Evolutionary conservation across 1,140 invertebrate genomes (phyloP).

Genomic region (Drosophila rhopaloa): DNA sequence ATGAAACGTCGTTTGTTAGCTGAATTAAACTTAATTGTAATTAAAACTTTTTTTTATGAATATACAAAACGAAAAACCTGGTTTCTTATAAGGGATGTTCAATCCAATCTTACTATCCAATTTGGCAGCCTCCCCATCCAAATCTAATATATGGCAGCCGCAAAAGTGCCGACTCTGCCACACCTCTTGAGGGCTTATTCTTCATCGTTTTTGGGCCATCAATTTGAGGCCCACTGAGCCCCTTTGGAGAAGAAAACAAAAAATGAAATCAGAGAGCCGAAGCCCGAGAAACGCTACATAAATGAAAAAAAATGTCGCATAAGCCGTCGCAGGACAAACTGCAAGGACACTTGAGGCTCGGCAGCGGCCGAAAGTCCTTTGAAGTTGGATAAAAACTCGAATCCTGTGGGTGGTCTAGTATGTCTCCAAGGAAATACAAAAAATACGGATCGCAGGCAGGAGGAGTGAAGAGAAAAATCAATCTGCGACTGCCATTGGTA

Average conservation of each 20-base stretch:
- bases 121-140: conserved; percentile 2
- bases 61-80: not conserved
- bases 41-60: too few relatives aligned
- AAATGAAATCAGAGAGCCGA: conserved; percentile 37
- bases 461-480: conserved; percentile 62
- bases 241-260: conserved; percentile 18
- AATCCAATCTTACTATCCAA: conserved; percentile 26
- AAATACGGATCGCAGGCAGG: conserved; percentile 37
- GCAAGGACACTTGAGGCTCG: conserved; percentile 69
- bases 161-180: conserved; percentile 65
- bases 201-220: conserved; percentile 40
- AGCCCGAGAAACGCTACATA: conserved; percentile 68
- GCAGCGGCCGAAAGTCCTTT: conserved; percentile 69
- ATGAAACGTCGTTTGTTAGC: too few relatives aligned
- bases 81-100: not conserved
- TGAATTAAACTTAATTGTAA: too few relatives aligned
- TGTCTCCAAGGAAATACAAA: conserved; percentile 84
- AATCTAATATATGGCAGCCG: conserved; percentile 40
- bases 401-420: conserved; percentile 53
- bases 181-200: conserved; percentile 28
- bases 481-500: conserved; percentile 58
- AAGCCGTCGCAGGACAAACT: conserved; percentile 60
- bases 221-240: conserved; percentile 49
- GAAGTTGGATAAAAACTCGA: conserved; percentile 73
- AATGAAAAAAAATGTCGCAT: conserved; percentile 71